Base-by-base conservation (phyloP, 2,797 vertebrate genomes). In the Pelochelys cantorii region DNA sequence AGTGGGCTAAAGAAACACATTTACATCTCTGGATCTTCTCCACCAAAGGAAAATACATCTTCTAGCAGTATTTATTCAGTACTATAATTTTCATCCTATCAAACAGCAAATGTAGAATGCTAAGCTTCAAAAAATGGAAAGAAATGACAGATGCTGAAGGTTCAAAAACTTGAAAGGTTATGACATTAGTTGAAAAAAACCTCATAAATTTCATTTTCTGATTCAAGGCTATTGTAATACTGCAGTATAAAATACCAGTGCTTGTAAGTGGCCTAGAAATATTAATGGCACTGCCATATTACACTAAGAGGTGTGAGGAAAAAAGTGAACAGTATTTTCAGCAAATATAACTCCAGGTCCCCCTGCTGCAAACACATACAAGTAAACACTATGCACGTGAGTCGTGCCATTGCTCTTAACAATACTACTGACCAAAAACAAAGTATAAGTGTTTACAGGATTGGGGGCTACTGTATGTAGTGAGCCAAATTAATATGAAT, bases 361-460 rank as follows among this genome's bases (percentile, higher is more conserved):
- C 7, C 1, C 2, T 20, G 79, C 88, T 92, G 59, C 17, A 52
- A 71, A 34, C 7, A 52, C 34, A 20, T 83, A 37, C 56, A 59
- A 65, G 3, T 55, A 37, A 37, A 71, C 34, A 34, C 10, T 37
- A 42, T 0, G 0, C 3, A 17, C 0, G 22, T 54, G 10, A 5
- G 18, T 31, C 14, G 5, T 18, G 86, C 53, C 17, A 11, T 0
- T 2, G 79, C 27, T 20, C 90, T 71, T 1, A 0, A 7, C 12
- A 20, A n/a, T 13, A 18, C 0, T 0, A 29, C 56, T 90, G 0
- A 0, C 13, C 52, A 5, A 53, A 75, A 68, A 14, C 42, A 79
- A 77, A 77, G 25, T 29, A 62, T 11, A 0, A 1, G 1, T 25
- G 53, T 37, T 87, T 65, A 42, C 0, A 0, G 1, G 0, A 0